Evolutionary conservation across 2,797 vertebrate species (phyloP), one percentile per base, ranked within the genome.

Genomic region (Xenopus petersii): DNA sequence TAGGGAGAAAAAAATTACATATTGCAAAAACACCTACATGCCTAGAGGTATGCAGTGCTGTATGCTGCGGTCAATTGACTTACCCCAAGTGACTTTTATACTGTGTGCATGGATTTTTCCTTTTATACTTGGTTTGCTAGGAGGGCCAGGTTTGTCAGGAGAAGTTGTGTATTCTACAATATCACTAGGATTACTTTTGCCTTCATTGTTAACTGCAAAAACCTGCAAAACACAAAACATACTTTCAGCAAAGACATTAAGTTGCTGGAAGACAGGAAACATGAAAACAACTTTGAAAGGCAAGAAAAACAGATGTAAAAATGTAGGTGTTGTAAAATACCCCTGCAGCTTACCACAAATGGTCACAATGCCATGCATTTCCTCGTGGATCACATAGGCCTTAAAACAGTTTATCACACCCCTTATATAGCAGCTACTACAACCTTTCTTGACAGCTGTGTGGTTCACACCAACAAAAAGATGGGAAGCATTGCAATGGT

Each of bases 141-240:
- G 92, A 2, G 87, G 72, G 24, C 88, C 85, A 12, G 93, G 93
- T 66, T 84, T 90, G 79, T 92, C 89, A 26, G 92, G 89, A 17
- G 76, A 80, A 51, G 93, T 93, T 76, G 83, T 86, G 81, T 88
- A 92, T 15, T 93, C 89, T 48, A 90, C 88, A 51, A 90, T 85
- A 65, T 88, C 82, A 65, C 92, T 93, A 47, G 92, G 85, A n/a
- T 80, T 88, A 64, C 89, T 93, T 83, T 84, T 89, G 78, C 91
- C 92, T 84, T 94, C 91, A 10, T 75, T 82, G 82, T 89, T 92
- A 59, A 86, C 86, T 33, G 88, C 89, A 81, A 91, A 91, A 46
- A 93, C 82, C 93, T 94, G 81, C 70, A n/a, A 30, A 56, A 64
- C 16, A 69, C 2, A 73, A 73, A n/a, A 47, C 8, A 42, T 42